Percentiles rank a stretch among this genome's conserved stretches.
Conservation (phyloP, 2,888 invertebrate genomes). For the Mesoligia furuncula region DNA sequence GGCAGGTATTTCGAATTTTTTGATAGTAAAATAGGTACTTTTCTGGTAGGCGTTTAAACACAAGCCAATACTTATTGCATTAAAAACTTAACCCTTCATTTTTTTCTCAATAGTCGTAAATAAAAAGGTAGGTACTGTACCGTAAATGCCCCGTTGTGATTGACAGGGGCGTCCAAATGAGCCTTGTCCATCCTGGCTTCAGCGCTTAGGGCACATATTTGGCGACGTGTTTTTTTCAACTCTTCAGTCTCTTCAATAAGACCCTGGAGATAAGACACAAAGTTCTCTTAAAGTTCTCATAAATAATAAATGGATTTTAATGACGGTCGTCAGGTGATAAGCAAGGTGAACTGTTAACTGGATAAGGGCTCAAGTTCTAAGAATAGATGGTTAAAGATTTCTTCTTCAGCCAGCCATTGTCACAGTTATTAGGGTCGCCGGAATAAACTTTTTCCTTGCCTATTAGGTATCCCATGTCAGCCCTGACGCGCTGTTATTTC, state of each 20-base stretch:
- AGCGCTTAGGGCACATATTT: constrained; percentile 74
- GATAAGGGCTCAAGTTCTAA: neutral
- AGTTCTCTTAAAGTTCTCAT: too few relatives aligned
- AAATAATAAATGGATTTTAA: neutral
- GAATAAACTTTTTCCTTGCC: neutral
- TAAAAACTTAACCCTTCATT: too few relatives aligned
- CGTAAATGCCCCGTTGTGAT: constrained; percentile 48
- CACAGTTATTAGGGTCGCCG: too few relatives aligned
- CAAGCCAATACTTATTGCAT: too few relatives aligned
- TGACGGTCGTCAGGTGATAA: too few relatives aligned
- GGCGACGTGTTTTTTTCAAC: constrained; percentile 72
- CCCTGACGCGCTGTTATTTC: neutral
- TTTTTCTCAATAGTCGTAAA: constrained; percentile 11
- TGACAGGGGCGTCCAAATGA: constrained; percentile 31
- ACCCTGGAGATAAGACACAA: constrained; percentile 68
- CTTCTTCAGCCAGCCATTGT: neutral
- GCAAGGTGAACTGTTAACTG: neutral
- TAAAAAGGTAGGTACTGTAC: constrained; percentile 28
- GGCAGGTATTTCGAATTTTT: too few relatives aligned
- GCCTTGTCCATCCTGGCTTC: constrained; percentile 69
- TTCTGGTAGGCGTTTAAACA: too few relatives aligned
- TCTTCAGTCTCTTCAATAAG: constrained; percentile 72
- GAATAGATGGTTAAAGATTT: neutral
- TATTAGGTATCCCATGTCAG: neutral
- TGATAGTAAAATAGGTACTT: too few relatives aligned